Evolutionary conservation across 2,888 invertebrate species (phyloP), one percentile per base, ranked within the genome.

Genomic region (Phytoseiulus persimilis): DNA sequence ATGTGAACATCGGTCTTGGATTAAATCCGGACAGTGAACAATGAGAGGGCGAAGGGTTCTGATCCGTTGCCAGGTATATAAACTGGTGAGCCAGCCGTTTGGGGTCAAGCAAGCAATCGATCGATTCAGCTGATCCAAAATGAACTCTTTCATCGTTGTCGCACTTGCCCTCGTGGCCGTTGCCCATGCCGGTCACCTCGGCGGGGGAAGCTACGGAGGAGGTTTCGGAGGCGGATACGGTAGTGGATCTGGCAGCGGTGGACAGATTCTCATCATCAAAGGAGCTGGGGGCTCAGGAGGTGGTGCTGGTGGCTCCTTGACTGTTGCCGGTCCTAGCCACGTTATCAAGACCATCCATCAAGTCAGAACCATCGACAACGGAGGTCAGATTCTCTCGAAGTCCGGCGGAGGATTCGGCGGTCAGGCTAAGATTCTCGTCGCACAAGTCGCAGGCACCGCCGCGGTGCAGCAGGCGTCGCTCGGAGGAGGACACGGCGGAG

Each of bases 341-440:
- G 1, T 83, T 28, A 83, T 83, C 83, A 83, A 83, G 31, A 83
- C 83, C 11, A 33, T 83, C 31, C 83, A 83, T 23, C 83, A 83
- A 33, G 83, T 83, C 33, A 31, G 83, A 31, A 83, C 83, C 18
- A 31, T 83, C 31, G 83, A 83, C 83, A 83, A 83, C 33, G 83
- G 83, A 18, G 83, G 83, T 83, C 83, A 83, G 31, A 83, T 83
- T 31, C 83, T 83, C 23, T 83, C 83, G 31, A 83, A 83, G 83
- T 83, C 83, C 33, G 83, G 83, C 3, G 83, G 83, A 83, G 83
- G 83, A 39, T n/a, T n/a, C 83, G 83, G 83, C 83, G 83, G 83
- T 32, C 83, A 83, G 33, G 83, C 83, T 33, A 83, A 83, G 31
- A 33, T 83, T 18, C 33, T 83, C 83, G 23, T 83, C 32, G 83